A percentile compares a stretch with the other conserved stretches of the same genome.
Conservation (phyloP, 2,113 vertebrate species). For the Cyanistes caeruleus region DNA sequence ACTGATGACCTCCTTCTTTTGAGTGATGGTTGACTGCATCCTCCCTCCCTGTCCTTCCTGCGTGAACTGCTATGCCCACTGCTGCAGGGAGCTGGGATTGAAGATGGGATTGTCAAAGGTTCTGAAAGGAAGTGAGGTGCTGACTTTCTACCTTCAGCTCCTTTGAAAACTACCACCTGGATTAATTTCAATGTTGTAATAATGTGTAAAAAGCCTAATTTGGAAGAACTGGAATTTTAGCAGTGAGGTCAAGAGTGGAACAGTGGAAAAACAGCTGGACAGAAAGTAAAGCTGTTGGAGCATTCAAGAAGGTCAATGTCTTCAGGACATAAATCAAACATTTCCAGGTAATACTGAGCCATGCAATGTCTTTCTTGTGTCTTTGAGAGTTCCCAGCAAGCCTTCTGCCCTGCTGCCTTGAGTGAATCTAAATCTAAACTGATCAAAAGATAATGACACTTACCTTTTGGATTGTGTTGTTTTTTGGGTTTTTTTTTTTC, state of each 20-base stretch:
- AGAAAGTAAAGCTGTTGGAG: background rate
- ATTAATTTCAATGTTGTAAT: background rate
- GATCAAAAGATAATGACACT: background rate
- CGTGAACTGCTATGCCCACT: background rate
- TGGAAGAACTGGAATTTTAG: background rate
- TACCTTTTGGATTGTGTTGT: background rate
- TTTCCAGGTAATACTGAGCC: background rate
- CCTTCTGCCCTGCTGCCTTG: background rate
- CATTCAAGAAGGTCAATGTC: background rate
- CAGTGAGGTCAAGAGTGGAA: accelerated
- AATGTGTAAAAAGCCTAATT: background rate
- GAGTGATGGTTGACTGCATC: background rate
- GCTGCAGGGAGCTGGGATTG: background rate
- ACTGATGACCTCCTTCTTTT: background rate
- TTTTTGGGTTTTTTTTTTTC: background rate
- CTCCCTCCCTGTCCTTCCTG: background rate
- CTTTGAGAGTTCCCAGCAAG: background rate
- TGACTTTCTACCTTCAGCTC: background rate
- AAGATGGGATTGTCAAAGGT: background rate
- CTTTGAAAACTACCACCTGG: background rate
- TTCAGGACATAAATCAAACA: background rate
- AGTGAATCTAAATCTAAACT: background rate
- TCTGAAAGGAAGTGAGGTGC: background rate
- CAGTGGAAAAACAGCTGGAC: background rate
- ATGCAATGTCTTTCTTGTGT: background rate